Evolutionary conservation across 2,888 invertebrate species (phyloP), one percentile per base, ranked within the genome.

Genomic region (Xestia sexstrigata): DNA sequence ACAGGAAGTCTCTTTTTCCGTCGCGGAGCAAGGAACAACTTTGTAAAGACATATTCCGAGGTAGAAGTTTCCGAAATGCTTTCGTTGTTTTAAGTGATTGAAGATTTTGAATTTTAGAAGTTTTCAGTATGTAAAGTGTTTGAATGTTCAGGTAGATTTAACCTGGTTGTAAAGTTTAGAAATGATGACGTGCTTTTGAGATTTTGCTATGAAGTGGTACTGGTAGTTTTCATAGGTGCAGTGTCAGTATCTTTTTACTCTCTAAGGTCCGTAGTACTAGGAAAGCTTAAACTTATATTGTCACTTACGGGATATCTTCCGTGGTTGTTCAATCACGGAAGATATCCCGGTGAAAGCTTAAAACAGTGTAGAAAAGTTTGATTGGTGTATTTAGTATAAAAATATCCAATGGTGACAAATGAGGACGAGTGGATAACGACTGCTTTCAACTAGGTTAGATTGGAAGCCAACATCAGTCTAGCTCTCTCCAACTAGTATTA

Each of bases 1-100:
- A n/a, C 65, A 70, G 66, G 62, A 81, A 81, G 70, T 78, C 67
- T 73, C 62, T 81, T 81, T 68, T 73, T 73, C 63, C 30, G 78
- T 74, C 30, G 47, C 52, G 63, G 42, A 74, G 68, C 68, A 62
- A n/a, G 49, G 49, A 47, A 72, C 45, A 74, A 81, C 72, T 84
- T 81, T 78, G 60, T 73, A 45, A 70, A 67, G 74, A 72, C 67
- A 67, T 74, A 70, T 70, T 66, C 65, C 7, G 30, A 84, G 72
- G 26, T 71, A 42, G 71, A 68, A 74, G 30, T 83, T 78, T 63
- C 13, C 60, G 39, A 42, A 75, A 71, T 79, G 69, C 70, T 70
- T 60, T 71, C 65, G 55, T 76, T 83, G 70, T 76, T 83, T 62
- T 66, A 72, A 67, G 66, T 79, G 69, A 72, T 69, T 82, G 68